Evolutionary conservation across 2,797 vertebrate genomes (phyloP).

Genomic region (Halcyon badia): DNA sequence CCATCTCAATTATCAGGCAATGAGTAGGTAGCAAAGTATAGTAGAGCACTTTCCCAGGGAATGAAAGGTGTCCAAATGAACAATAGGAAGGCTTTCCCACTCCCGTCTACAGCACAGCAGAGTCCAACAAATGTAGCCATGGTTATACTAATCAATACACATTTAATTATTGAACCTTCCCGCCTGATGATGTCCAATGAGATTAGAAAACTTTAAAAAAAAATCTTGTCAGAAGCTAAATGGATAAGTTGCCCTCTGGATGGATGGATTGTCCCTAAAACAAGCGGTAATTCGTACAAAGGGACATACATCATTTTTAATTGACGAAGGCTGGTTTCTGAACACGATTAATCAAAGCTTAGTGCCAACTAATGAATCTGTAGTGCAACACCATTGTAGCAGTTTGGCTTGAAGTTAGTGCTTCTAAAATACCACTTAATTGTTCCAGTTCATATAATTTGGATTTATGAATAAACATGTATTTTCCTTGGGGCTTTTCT

Average conservation of each 20-base stretch:
- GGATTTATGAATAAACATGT: conserved; percentile 73
- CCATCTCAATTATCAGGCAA: conserved; percentile 17
- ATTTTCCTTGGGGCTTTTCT: conserved; percentile 61
- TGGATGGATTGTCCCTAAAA: conserved; percentile 82
- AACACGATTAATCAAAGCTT: conserved; percentile 80
- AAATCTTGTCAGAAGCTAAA: conserved; percentile 78
- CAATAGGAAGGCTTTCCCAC: background rate
- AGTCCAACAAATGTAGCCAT: conserved; percentile 10
- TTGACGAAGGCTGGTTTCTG: conserved; percentile 80
- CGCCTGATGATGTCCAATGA: conserved; percentile 72
- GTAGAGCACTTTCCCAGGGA: background rate
- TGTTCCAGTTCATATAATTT: conserved; percentile 75
- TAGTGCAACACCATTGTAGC: conserved; percentile 49
- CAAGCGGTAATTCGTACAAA: conserved; percentile 73
- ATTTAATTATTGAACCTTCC: conserved; percentile 69
- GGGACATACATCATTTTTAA: conserved; percentile 90
- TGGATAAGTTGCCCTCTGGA: conserved; percentile 79
- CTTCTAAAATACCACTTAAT: conserved; percentile 76
- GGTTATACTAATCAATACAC: conserved; percentile 69
- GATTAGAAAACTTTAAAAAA: conserved; percentile 62
- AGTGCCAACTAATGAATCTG: conserved; percentile 79
- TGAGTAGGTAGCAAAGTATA: background rate
- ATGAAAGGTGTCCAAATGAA: background rate
- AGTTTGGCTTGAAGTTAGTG: conserved; percentile 69
- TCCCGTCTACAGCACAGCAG: background rate